Base-by-base conservation (phyloP, 2,888 invertebrate species). In the Marronus borbonicus region DNA sequence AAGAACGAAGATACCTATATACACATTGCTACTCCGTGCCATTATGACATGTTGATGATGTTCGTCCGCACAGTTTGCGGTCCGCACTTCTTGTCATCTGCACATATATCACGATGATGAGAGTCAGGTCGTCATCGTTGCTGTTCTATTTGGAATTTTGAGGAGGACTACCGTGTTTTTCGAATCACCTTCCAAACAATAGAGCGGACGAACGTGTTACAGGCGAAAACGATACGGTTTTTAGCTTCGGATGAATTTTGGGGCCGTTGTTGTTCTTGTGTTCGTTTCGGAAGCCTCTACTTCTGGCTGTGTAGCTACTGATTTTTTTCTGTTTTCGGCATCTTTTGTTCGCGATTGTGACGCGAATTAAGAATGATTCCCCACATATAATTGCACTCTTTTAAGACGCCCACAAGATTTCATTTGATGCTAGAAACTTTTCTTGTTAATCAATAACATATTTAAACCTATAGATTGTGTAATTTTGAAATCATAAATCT, bases 241-340 rank as follows among this genome's bases (percentile, higher is more conserved):
- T 55, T 55, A 55, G 55, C 17, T 55, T 20, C 55, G 55, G 20
- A 44, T 44, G 44, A 12, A 44, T 44, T 8, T 44, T 8, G 44
- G 24, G 31, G 8, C 12, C 8, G 44, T 44, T 7, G 44, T 44
- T 44, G 10, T 44, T 44, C 44, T 44, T 8, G 2, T 12, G 44
- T 55, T 20, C 55, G 17, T 55, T 55, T 20, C 20, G 20, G 55
- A 55, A 55, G 55, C 55, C 20, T 20, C 55, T 7, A 55, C 20
- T 55, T 55, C 55, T 55, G 20, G 20, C 55, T 65, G 39, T 44
- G n/a, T 24, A 5, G 44, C 65, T 65, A 65, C 65, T 39, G 65
- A 14, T 44, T 39, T 17, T 65, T 65, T 65, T 36, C 39, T 65
- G 44, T 65, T 65, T 62, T 65, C 44, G 36, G 65, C 39, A 39